Evolutionary conservation across 2,797 vertebrate genomes (phyloP), one percentile per base, ranked within the genome.

Genomic region (Leuciscus waleckii): DNA sequence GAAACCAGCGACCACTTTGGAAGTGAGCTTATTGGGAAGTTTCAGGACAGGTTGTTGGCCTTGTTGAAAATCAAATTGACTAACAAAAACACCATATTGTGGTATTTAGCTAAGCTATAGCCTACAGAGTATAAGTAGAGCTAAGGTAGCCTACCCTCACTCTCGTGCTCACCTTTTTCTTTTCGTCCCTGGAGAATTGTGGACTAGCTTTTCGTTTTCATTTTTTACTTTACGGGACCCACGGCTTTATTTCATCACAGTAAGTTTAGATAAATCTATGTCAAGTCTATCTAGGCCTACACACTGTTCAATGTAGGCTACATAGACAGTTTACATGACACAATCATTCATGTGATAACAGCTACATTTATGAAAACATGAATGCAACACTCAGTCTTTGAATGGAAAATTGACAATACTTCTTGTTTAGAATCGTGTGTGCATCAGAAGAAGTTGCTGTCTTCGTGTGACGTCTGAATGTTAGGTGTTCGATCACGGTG

Each of bases 1-100:
- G 56, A 85, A 87, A 82, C 68, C 73, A 79, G 85, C 79, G 56
- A 68, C 35, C 41, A 83, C 54, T 78, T 81, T 71, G 51, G 26
- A 61, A 82, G 80, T 74, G 35, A 82, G 37, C 49, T 79, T 69
- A 68, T 75, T 76, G 32, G 32, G 35, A 87, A 87, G 73, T 78
- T 77, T 7, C 17, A 49, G 41, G 17, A 71, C 75, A 58, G 46
- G 51, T 71, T 82, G 61, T 56, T 51, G 49, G 65, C 49, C 39
- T 35, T 63, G 37, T 41, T 84, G 37, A 51, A 58, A 32, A 46
- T 79, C 29, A 58, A 46, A 69, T 21, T 10, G n/a, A 39, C 37
- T 61, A 68, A 29, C 32, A 41, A 32, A 56, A 61, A 51, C 2
- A 71, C 65, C 51, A 9, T n/a, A 51, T 19, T 74, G 68, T 69